Base-by-base conservation (phyloP, 2,888 invertebrate species). In the Masnerella sp. region DNA sequence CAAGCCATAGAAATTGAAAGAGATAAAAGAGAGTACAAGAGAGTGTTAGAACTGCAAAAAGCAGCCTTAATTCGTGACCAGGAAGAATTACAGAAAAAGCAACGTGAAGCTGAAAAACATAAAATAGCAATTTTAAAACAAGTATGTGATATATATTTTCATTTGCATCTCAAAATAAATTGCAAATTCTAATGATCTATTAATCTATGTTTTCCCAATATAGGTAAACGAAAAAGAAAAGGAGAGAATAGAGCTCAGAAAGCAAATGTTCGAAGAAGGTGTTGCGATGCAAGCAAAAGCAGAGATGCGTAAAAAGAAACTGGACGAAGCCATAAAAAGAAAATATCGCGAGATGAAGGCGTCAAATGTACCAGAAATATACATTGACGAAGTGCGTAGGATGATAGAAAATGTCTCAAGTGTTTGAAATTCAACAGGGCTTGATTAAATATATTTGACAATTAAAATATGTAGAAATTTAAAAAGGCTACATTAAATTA, bases 1-100 rank as follows among this genome's bases (percentile, higher is more conserved):
- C 92, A 92, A 76, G 93, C 93, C 0, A 88, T 92, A 1, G 92
- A 92, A 80, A 90, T 93, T 30, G 91, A 91, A 7, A 90, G 92
- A 38, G 93, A 93, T 68, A 90, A 90, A 80, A 89, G 89, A 74
- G 90, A 90, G 77, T 91, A 91, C 84, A 90, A 91, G 83, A 90
- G 89, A 79, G 90, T 91, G 8, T 88, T 90, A 0, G 79, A 89
- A 0, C 88, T 89, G 79, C 91, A 91, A 76, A 90, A 90, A 72
- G 89, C 90, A 81, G 90, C 88, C 62, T 80, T 90, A 5, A 83
- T 80, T 2, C 89, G 88, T 49, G 90, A 91, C 80, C 88, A 90
- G 77, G 87, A 89, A 85, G 89, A 88, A 71, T 81, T 81, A 12
- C 82, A 85, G 14, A 81, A 83, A 62, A 87, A 86, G 61, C 83